These are phyloP conservation scores for Amphiura filiformis DNA, from an alignment of 35 echinoderm and acorn worm genomes.

Conservation along the genomic window DNA sequence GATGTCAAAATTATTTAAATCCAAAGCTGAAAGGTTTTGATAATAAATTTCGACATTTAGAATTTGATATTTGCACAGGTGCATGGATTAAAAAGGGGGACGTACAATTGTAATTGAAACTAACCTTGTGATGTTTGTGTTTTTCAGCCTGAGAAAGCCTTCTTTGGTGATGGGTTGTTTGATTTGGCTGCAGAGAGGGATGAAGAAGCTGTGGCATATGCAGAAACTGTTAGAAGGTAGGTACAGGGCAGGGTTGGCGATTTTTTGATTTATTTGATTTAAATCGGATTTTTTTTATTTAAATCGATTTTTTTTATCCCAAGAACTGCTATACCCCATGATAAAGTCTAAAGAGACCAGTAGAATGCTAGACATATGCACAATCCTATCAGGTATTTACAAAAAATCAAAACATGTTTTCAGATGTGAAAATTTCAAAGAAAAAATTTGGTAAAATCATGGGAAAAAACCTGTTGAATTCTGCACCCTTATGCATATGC, in stretches of 20 bases:
- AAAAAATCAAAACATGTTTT: too few species aligned
- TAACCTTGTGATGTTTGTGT: not conserved
- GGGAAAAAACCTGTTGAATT: too few species aligned
- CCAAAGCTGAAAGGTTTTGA: not conserved
- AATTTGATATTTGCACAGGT: not conserved
- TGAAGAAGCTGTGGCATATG: constrained; percentile 79
- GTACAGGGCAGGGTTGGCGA: not conserved
- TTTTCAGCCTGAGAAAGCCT: constrained; percentile 82
- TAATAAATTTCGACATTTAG: not conserved
- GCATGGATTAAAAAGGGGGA: not conserved
- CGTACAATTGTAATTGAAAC: not conserved
- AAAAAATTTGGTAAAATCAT: too few species aligned
- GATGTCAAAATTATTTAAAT: not conserved
- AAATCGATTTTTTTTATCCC: too few species aligned
- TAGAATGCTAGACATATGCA: too few species aligned
- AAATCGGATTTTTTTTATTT: too few species aligned
- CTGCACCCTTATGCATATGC: too few species aligned
- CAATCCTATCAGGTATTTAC: too few species aligned
- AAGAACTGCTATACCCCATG: too few species aligned
- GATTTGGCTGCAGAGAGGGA: constrained; percentile 75
- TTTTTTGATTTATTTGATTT: too few species aligned
- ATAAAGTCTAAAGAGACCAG: too few species aligned
- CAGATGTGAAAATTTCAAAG: too few species aligned
- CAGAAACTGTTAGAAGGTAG: constrained; percentile 66
- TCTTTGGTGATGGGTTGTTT: constrained; percentile 98